Base-by-base conservation (phyloP, 2,888 invertebrate species). In the Reticulitermes lucifugus region DNA sequence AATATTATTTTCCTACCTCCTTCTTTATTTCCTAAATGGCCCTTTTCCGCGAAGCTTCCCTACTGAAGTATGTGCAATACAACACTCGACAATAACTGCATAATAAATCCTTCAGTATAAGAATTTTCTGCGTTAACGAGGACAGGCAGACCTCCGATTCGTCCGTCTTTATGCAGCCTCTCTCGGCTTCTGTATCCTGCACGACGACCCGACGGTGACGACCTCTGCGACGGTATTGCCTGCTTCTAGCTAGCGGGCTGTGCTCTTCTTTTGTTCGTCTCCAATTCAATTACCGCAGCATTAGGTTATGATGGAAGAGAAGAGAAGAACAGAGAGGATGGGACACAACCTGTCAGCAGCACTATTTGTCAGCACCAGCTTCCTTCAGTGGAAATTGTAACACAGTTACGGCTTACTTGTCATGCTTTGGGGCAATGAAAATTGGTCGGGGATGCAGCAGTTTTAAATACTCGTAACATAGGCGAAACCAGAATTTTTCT, bases 261-360 rank as follows among this genome's bases (percentile, higher is more conserved):
- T 25, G 41, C 65, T 70, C 77, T 84, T 84, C 84, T 84, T 84
- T 84, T 84, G 84, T 84, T 84, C 84, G 77, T 77, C 75, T 77
- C 79, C 82, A 85, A 85, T 85, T 85, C 85, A 85, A 85, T 85
- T 85, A 85, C 85, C 85, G 60, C 82, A 85, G 85, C 85, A 85
- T 85, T 85, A 85, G 75, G 85, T 85, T 85, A 85, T 85, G 85
- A 85, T 46, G 81, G 81, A 80, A 29, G 73, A 73, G 73, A 70
- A 70, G 41, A 41, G 41, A 35, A 18, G 73, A 73, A 18, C 12
- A 4, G 73, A 73, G 73, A 73, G 41, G 80, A 59, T 29, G 80
- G 55, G 59, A n/a, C 60, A 46, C 77, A 46, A 55, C 35, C 85
- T 85, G 85, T 85, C 85, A 85, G 71, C 83, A 59, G 77, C 85